Percentiles rank a stretch among this genome's conserved stretches.
Evolutionary conservation across 2,113 vertebrate genomes (phyloP).

Genomic region (Heptranchias perlo): DNA sequence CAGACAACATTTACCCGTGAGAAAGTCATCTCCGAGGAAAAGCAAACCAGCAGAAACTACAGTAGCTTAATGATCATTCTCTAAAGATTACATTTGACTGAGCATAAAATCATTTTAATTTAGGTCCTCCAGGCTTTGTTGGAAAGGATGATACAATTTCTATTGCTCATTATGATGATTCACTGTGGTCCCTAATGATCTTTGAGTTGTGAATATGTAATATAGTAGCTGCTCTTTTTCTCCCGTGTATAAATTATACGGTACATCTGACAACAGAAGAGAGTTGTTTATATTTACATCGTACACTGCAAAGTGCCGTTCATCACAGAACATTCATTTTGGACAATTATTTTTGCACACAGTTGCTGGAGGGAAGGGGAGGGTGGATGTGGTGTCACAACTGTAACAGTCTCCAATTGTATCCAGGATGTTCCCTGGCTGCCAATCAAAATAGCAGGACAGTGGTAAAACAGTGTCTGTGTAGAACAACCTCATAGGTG

Average conservation of each 20-base stretch:
- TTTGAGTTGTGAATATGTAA: constrained; percentile 36
- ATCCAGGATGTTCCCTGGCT: neutral
- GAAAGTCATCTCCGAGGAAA: constrained; percentile 30
- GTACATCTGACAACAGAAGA: neutral
- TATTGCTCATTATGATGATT: constrained; percentile 38
- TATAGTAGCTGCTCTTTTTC: constrained; percentile 5
- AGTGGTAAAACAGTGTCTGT: neutral
- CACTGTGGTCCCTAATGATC: constrained; percentile 30
- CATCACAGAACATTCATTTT: neutral
- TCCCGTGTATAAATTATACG: neutral
- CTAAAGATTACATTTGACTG: constrained; percentile 37
- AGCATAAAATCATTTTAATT: constrained; percentile 38
- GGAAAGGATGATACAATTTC: constrained; percentile 34
- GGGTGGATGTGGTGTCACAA: neutral
- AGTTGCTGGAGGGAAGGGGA: neutral
- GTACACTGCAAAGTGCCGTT: neutral
- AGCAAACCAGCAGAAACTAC: neutral
- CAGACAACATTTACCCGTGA: constrained; percentile 18
- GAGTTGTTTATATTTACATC: neutral
- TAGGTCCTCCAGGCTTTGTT: constrained; percentile 36
- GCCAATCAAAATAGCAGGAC: neutral
- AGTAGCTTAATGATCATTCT: constrained; percentile 37
- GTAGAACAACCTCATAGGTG: neutral
- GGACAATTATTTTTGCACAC: neutral
- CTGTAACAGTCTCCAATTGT: neutral